Conservation (phyloP, 2,797 vertebrate species). For the Hippocampus kuda region DNA sequence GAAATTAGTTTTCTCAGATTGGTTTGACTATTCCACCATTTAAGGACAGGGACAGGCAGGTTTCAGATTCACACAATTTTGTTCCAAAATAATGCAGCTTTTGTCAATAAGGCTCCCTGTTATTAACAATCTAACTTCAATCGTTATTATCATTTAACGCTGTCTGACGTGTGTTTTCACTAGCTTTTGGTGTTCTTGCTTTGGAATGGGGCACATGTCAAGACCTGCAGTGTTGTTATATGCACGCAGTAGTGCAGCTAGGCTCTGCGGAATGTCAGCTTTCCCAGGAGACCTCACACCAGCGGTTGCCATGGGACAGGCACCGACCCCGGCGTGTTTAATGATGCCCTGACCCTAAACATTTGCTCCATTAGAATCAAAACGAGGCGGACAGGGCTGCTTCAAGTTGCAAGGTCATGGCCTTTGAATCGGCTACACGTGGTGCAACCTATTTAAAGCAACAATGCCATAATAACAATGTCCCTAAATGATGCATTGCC, state of each 20-base stretch:
- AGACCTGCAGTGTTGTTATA: conserved; percentile 60
- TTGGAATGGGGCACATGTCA: conserved; percentile 59
- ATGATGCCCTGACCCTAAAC: conserved; percentile 35
- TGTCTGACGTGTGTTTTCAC: conserved; percentile 28
- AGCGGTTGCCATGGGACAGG: conserved; percentile 44
- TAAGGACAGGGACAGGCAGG: conserved; percentile 9
- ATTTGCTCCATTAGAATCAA: conserved; percentile 47
- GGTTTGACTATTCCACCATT: conserved; percentile 5
- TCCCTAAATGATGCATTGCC: background rate
- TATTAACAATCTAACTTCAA: conserved; percentile 5
- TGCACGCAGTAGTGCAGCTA: conserved; percentile 39
- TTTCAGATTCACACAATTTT: background rate
- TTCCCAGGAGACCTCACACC: conserved; percentile 52
- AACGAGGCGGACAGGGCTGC: conserved; percentile 28
- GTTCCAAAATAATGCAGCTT: background rate
- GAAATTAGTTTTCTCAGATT: background rate
- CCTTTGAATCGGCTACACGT: background rate
- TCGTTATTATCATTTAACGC: conserved; percentile 13
- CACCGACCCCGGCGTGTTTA: conserved; percentile 39
- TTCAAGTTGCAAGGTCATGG: conserved; percentile 18
- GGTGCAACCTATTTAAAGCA: background rate
- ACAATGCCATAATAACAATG: background rate
- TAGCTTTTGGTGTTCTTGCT: conserved; percentile 35
- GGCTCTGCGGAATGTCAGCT: conserved; percentile 50
- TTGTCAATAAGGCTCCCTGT: background rate